Evolutionary conservation across 1,140 invertebrate species (phyloP), one percentile per base, ranked within the genome.

Genomic region (Ptiloglossa arizonensis): DNA sequence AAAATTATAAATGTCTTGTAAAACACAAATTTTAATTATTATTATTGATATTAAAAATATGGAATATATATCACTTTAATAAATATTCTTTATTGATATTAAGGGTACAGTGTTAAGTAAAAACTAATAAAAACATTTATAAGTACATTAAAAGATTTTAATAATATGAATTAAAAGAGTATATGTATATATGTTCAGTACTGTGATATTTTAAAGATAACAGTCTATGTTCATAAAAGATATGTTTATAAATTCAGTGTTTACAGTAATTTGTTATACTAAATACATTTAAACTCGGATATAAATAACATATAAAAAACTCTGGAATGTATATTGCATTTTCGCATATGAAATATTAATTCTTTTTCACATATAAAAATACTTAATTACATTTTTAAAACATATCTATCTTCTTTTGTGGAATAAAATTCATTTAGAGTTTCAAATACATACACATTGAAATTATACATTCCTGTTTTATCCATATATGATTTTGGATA

Each of bases 261-360:
- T 35, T 59, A 22, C 9, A 68, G 48, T 19, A 59, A 38, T 68
- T 32, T 59, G 3, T 35, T 44, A 27, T 32, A 35, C n/a, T 69
- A 50, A 72, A 24, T 46, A 32, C 27, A 68, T 66, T 74, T n/a
- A 11, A 27, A 38, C 22, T 67, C 19, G n/a, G 17, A 35, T 32
- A 46, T 50, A 68, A 59, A 59, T 50, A 59, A 69, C 17, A 35
- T 76, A 68, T 15, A 75, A 68, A 74, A 74, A 11, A 24, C 0
- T 22, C 29, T 74, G 35, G 35, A 74, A 74, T 46, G 29, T 72
- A 74, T 56, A 67, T 35, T 52, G 48, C 11, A 73, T 64, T 54
- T 60, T 35, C 5, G 13, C 35, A 11, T 35, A 54, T 41, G 11
- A 52, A 54, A 74, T 41, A 67, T 67, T 56, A 32, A 32, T 74